Evolutionary conservation across 2,113 vertebrate species (phyloP).

Genomic region (Xenopus tropicalis): UCB_Xtro_10.0 CM004445.2:141315501-141316000

Average conservation of each 20-base stretch:
- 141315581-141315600: slow-evolving; percentile 68
- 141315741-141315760: slow-evolving; percentile 72
- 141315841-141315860: too few relatives aligned
- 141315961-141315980: too few relatives aligned
- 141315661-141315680: neutral
- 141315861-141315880: too few relatives aligned
- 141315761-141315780: slow-evolving; percentile 70
- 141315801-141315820: slow-evolving; percentile 82
- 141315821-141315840: slow-evolving; percentile 8
- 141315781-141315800: slow-evolving; percentile 78
- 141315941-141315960: too few relatives aligned
- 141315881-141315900: too few relatives aligned
- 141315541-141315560: too few relatives aligned
- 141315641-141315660: neutral
- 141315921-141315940: too few relatives aligned
- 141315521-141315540: too few relatives aligned
- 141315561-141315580: slow-evolving; percentile 50
- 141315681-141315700: neutral
- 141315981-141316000: too few relatives aligned
- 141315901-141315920: too few relatives aligned
- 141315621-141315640: slow-evolving; percentile 52
- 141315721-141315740: slow-evolving; percentile 39
- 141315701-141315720: neutral
- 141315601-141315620: slow-evolving; percentile 65
- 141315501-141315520: too few relatives aligned